phyloP scores from a whole-genome alignment of 53 echinoderm and acorn worm species.

The Antedon mediterranea region DNA sequence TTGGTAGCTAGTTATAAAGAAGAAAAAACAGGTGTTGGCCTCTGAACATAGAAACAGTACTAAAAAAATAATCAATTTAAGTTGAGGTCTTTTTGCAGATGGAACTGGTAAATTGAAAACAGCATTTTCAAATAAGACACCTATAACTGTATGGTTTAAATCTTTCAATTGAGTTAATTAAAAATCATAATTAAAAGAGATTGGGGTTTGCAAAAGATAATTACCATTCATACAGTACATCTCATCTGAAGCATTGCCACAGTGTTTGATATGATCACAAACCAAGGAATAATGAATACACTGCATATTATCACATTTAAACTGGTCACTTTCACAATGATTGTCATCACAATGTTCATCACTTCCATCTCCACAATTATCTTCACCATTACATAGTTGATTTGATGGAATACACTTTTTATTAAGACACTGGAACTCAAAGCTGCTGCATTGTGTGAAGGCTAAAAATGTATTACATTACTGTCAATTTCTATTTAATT shows the following conservation, averaged over 20 bases:
- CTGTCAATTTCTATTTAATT: too few relatives aligned
- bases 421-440: conserved; percentile 29
- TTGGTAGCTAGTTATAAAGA: not conserved
- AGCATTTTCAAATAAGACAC: too few relatives aligned
- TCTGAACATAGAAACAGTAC: too few relatives aligned
- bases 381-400: conserved; percentile 51
- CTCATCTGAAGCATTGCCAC: conserved; percentile 55
- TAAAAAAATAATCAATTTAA: too few relatives aligned
- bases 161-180: too few relatives aligned
- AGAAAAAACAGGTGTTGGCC: too few relatives aligned
- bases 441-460: conserved; percentile 13
- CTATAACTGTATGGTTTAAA: too few relatives aligned
- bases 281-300: conserved; percentile 17
- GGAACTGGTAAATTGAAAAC: too few relatives aligned
- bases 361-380: conserved; percentile 34
- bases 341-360: conserved; percentile 31
- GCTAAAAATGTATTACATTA: too few relatives aligned
- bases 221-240: conserved; percentile 33
- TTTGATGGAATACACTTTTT: conserved; percentile 41
- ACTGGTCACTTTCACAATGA: conserved; percentile 22
- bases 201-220: too few relatives aligned
- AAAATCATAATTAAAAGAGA: too few relatives aligned
- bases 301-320: conserved; percentile 27
- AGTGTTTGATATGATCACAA: conserved; percentile 37
- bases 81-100: too few relatives aligned